Conservation (phyloP, 2,888 invertebrate species). For the Caenorhabditis sp. region DNA sequence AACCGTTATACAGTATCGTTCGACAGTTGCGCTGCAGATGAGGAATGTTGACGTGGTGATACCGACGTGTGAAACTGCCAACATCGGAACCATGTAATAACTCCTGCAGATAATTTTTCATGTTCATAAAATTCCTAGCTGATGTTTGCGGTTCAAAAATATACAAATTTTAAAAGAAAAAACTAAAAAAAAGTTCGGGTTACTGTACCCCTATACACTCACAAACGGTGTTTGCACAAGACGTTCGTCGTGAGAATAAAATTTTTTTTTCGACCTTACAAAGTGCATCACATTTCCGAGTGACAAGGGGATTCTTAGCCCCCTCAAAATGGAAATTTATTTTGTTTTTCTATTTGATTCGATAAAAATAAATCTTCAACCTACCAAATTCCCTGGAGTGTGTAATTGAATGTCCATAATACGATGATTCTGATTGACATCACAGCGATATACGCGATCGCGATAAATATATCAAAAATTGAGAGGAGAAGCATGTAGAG, state of each 20-base stretch:
- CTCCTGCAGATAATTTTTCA: background rate
- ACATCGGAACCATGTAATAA: constrained; percentile 46
- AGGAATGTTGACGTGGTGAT: constrained; percentile 57
- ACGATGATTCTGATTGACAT: constrained; percentile 46
- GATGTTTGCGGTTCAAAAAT: no score
- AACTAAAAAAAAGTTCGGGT: no score
- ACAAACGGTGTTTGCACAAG: no score
- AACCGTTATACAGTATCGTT: constrained; percentile 51
- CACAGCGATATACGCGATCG: constrained; percentile 51
- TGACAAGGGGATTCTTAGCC: no score
- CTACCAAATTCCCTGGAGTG: constrained; percentile 30
- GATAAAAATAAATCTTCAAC: constrained; percentile 7
- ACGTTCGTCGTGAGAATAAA: no score
- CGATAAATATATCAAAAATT: constrained; percentile 55
- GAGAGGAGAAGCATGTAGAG: constrained; percentile 53
- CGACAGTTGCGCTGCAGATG: constrained; percentile 59
- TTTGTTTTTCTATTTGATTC: no score
- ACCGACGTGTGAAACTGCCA: constrained; percentile 52
- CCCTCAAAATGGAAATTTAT: no score
- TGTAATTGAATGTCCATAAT: constrained; percentile 23
- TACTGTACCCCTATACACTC: no score
- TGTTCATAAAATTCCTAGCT: no score
- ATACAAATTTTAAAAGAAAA: no score
- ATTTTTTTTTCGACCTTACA: no score
- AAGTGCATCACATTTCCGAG: no score